Evolutionary conservation across 2,113 vertebrate species (phyloP).

Genomic region (Natator depressus): DNA sequence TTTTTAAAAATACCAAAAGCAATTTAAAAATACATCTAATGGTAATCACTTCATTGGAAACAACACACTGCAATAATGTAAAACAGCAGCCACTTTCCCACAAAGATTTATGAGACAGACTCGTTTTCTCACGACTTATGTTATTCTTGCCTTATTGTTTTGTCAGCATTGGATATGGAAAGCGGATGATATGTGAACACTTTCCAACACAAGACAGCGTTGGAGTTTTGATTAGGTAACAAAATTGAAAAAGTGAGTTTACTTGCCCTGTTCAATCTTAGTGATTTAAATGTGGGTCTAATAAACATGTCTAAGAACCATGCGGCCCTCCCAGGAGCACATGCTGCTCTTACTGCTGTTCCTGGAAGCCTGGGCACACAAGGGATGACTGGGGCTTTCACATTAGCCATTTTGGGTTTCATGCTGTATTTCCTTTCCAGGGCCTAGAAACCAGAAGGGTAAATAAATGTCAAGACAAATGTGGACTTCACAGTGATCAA

Average conservation of each 20-base stretch:
- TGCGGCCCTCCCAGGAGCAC: not conserved
- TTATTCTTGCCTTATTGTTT: slow-evolving; percentile 64
- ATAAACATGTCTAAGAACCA: not conserved
- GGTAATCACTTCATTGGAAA: slow-evolving; percentile 60
- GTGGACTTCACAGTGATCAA: not conserved
- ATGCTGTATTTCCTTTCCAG: slow-evolving; percentile 25
- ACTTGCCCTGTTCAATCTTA: slow-evolving; percentile 33
- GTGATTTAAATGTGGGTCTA: slow-evolving; percentile 43
- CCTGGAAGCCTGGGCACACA: not conserved
- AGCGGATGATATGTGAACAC: slow-evolving; percentile 67
- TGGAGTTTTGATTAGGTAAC: slow-evolving; percentile 67
- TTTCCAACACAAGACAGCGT: slow-evolving; percentile 65
- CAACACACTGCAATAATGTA: slow-evolving; percentile 69
- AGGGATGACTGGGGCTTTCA: rapidly evolving
- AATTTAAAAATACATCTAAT: slow-evolving; percentile 66
- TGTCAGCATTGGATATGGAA: slow-evolving; percentile 75
- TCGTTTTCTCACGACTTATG: slow-evolving; percentile 46
- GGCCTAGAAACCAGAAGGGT: slow-evolving; percentile 25
- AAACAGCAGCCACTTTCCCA: slow-evolving; percentile 68
- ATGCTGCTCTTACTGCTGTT: not conserved
- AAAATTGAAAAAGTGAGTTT: slow-evolving; percentile 69
- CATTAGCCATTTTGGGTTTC: not conserved
- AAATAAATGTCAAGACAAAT: not conserved
- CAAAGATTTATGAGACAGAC: slow-evolving; percentile 68
- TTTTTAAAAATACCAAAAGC: slow-evolving; percentile 74